Percentiles rank a stretch among this genome's conserved stretches.
Evolutionary conservation across 2,888 invertebrate species (phyloP).

Genomic region (Fragum whitleyi): DNA sequence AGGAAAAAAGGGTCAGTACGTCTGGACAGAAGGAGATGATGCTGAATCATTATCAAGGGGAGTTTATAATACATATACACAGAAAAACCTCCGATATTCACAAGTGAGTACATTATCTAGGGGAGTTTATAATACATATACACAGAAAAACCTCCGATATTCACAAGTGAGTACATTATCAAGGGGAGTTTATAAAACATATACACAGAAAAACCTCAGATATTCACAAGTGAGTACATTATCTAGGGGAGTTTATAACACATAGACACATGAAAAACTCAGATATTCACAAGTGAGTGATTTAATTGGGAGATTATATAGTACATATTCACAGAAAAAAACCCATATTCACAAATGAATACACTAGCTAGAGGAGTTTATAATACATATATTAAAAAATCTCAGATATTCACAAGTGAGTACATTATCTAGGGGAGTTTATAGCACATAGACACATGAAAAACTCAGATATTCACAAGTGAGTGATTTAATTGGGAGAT

Average conservation of each 20-base stretch:
- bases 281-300: constrained; percentile 84
- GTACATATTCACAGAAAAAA: too few species aligned
- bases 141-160: constrained; percentile 83
- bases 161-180: constrained; percentile 84
- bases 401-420: constrained; percentile 84
- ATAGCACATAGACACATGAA: too few species aligned
- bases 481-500: too few species aligned
- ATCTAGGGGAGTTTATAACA: constrained; percentile 84
- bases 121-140: constrained; percentile 85
- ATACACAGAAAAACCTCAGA: constrained; percentile 83
- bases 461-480: too few species aligned
- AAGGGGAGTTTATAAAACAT: constrained; percentile 85
- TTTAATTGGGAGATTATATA: too few species aligned
- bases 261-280: constrained; percentile 84
- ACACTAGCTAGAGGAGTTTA: constrained; percentile 84
- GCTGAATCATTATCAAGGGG: constrained; percentile 83
- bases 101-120: constrained; percentile 82
- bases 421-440: too few species aligned
- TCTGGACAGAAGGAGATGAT: constrained; percentile 84
- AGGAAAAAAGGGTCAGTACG: constrained; percentile 85
- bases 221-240: constrained; percentile 84
- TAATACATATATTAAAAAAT: constrained; percentile 85
- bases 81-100: constrained; percentile 84
- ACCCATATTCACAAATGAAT: too few species aligned
- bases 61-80: constrained; percentile 85